Percentiles rank a stretch among this genome's conserved stretches.
Evolutionary conservation across 2,797 vertebrate genomes (phyloP).

Genomic region (Nannoperca obscura): DNA sequence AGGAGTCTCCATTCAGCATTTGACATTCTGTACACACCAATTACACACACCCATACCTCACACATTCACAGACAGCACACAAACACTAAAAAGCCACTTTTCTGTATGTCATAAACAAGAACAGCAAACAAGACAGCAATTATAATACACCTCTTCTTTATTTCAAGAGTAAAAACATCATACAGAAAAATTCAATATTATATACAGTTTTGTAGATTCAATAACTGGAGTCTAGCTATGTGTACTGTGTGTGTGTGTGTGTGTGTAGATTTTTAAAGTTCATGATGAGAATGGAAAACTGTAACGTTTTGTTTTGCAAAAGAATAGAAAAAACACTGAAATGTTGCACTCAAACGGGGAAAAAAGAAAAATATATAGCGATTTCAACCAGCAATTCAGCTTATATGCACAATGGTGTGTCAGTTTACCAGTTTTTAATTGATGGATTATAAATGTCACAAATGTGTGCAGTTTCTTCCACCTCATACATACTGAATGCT

Average conservation of each 20-base stretch:
- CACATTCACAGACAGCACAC: slow-evolving; percentile 4
- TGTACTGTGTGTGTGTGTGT: not conserved
- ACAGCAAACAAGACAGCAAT: slow-evolving; percentile 23
- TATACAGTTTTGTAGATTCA: slow-evolving; percentile 32
- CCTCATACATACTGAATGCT: slow-evolving; percentile 30
- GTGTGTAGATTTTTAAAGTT: slow-evolving; percentile 11
- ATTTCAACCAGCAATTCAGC: slow-evolving; percentile 14
- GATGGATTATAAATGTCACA: slow-evolving; percentile 23
- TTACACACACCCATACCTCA: not conserved
- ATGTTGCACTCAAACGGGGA: slow-evolving; percentile 9
- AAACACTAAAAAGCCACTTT: not conserved
- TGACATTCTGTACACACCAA: not conserved
- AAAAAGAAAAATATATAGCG: slow-evolving; percentile 16
- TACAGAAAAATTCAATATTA: slow-evolving; percentile 71
- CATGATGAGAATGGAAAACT: slow-evolving; percentile 16
- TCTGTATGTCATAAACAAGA: not conserved
- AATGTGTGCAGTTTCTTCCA: slow-evolving; percentile 20
- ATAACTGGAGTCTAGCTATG: slow-evolving; percentile 29
- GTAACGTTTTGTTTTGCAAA: not conserved
- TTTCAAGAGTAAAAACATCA: slow-evolving; percentile 83
- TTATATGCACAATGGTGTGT: not conserved
- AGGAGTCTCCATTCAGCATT: not conserved
- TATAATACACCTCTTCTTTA: slow-evolving; percentile 81
- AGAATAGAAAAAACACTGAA: slow-evolving; percentile 38
- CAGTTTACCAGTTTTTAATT: not conserved